Evolutionary conservation across 2,113 vertebrate species (phyloP).

Genomic region (Okapia johnstoni): DNA sequence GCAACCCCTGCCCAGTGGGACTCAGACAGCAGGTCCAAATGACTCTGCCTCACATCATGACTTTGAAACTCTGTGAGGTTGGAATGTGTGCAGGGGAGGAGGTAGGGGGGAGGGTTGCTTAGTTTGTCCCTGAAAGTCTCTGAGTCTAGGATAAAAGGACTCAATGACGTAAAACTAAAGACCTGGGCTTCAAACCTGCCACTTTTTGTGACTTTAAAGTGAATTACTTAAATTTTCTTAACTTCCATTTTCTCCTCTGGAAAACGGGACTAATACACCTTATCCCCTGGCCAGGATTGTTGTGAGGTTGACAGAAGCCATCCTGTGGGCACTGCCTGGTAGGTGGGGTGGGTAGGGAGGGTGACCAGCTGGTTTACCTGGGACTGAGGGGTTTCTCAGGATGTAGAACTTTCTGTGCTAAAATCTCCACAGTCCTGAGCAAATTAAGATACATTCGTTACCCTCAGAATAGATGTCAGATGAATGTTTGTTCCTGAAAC

Average conservation of each 20-base stretch:
- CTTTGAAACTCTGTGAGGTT: background rate
- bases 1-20: background rate
- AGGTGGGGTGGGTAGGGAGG: background rate
- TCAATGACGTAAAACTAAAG: background rate
- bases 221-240: background rate
- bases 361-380: background rate
- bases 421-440: background rate
- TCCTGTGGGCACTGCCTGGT: background rate
- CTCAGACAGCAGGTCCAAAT: background rate
- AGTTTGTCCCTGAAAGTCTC: constrained; percentile 10
- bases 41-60: background rate
- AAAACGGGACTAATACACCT: background rate
- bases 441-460: background rate
- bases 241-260: constrained; percentile 23
- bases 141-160: background rate
- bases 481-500: background rate
- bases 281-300: no score
- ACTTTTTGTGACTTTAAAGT: background rate
- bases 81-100: background rate
- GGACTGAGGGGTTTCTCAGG: background rate
- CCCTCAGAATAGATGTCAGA: background rate
- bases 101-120: background rate
- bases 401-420: background rate
- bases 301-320: background rate
- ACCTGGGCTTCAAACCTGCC: background rate